Conservation (phyloP, 2,113 vertebrate species). For the Urocolius indicus region DNA sequence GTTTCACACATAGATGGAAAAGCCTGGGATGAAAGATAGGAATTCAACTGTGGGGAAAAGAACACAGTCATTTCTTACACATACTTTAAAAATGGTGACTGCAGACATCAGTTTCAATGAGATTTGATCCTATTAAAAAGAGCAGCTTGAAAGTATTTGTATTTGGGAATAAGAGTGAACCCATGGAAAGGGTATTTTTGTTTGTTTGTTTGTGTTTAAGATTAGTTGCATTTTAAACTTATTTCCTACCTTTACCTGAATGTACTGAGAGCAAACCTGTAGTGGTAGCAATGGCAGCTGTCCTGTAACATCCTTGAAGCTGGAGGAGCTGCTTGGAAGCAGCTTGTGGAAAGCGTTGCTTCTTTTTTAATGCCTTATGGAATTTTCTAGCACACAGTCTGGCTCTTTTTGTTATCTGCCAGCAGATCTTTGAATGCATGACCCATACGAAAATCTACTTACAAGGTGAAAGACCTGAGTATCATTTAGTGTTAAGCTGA, state of each 20-base stretch:
- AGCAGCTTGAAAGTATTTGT: neutral
- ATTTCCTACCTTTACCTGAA: neutral
- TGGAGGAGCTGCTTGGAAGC: neutral
- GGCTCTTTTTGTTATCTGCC: constrained; percentile 22
- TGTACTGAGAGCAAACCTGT: neutral
- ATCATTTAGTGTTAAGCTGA: constrained; percentile 3
- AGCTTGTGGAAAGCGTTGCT: neutral
- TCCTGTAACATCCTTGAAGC: neutral
- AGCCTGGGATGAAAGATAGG: neutral
- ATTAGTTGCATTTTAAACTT: neutral
- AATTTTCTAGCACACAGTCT: constrained; percentile 33
- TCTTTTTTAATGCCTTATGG: constrained; percentile 14
- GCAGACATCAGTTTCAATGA: neutral
- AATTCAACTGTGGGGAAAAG: neutral
- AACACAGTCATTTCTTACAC: neutral
- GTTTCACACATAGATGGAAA: neutral
- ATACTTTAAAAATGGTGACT: neutral
- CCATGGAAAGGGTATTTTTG: neutral
- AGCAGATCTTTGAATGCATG: constrained; percentile 19
- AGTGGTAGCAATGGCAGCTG: neutral
- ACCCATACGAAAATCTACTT: constrained; percentile 22
- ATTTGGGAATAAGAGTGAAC: neutral
- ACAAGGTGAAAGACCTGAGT: constrained; percentile 16
- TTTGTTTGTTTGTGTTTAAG: neutral
- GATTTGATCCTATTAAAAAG: neutral